Conservation (phyloP, 2,888 invertebrate genomes). For the Amiota minor region DNA sequence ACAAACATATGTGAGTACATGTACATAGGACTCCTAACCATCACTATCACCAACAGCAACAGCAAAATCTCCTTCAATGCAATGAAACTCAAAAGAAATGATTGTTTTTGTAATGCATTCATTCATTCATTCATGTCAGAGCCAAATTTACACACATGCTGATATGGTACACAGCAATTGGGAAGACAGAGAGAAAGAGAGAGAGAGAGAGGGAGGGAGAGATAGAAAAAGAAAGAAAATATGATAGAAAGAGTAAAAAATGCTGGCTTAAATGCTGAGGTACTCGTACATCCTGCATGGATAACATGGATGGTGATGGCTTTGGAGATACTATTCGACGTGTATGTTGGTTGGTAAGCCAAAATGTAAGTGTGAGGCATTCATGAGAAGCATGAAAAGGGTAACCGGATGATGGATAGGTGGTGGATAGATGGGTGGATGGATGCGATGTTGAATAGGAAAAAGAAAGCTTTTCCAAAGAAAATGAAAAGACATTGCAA, state of each 20-base stretch:
- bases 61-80: neutral
- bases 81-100: constrained; percentile 7
- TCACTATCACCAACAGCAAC: neutral
- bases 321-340: too few relatives aligned
- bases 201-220: neutral
- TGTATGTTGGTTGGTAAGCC: too few relatives aligned
- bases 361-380: neutral
- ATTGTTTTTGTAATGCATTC: neutral
- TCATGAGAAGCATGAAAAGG: neutral
- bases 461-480: constrained; percentile 14
- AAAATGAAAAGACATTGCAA: constrained; percentile 22
- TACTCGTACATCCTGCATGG: too few relatives aligned
- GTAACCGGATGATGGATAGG: neutral
- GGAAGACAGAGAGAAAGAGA: neutral
- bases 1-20: constrained; percentile 22
- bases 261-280: too few relatives aligned
- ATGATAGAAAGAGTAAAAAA: too few relatives aligned
- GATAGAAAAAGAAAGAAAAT: too few relatives aligned
- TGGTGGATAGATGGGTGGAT: neutral
- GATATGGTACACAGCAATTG: constrained; percentile 7
- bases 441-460: neutral
- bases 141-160: constrained; percentile 30
- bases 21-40: neutral
- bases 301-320: too few relatives aligned
- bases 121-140: constrained; percentile 24